phyloP scores from a whole-genome alignment of 2,888 invertebrate genomes.

The Cylindroiulus punctatus region DNA sequence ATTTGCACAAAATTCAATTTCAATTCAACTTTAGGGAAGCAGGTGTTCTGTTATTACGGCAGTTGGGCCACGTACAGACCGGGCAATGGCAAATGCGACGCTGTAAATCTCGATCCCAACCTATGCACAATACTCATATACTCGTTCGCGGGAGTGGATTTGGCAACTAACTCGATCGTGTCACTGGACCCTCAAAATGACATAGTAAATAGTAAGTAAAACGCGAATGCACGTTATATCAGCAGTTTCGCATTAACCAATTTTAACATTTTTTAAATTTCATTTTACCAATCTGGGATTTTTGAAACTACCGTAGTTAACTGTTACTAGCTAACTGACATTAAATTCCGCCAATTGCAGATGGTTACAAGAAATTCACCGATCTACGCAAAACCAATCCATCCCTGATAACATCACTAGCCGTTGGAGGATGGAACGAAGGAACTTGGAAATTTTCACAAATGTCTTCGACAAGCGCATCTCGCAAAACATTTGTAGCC shows the following conservation, averaged over 20 bases:
- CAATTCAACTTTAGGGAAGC: too few relatives aligned
- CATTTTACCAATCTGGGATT: too few relatives aligned
- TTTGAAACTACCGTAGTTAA: too few relatives aligned
- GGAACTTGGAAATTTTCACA: background rate
- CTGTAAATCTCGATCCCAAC: conserved; percentile 20
- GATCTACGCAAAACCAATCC: background rate
- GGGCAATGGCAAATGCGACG: background rate
- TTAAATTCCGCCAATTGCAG: too few relatives aligned
- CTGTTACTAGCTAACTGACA: too few relatives aligned
- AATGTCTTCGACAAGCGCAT: conserved; percentile 15
- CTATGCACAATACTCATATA: conserved; percentile 49
- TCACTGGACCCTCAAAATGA: conserved; percentile 54
- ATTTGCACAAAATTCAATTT: too few relatives aligned
- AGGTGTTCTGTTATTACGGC: conserved; percentile 54
- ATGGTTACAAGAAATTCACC: conserved; percentile 42
- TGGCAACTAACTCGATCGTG: conserved; percentile 38
- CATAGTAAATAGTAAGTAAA: too few relatives aligned
- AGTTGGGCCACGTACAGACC: conserved; percentile 54
- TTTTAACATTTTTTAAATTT: too few relatives aligned
- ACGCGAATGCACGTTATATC: too few relatives aligned
- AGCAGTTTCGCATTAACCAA: too few relatives aligned
- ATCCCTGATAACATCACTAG: conserved; percentile 31
- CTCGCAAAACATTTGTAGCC: conserved; percentile 16
- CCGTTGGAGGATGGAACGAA: conserved; percentile 55
- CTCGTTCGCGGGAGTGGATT: conserved; percentile 47